These are phyloP conservation scores for Pyrgus malvae DNA, from an alignment of 2,888 invertebrate species.

Conservation along the genomic window DNA sequence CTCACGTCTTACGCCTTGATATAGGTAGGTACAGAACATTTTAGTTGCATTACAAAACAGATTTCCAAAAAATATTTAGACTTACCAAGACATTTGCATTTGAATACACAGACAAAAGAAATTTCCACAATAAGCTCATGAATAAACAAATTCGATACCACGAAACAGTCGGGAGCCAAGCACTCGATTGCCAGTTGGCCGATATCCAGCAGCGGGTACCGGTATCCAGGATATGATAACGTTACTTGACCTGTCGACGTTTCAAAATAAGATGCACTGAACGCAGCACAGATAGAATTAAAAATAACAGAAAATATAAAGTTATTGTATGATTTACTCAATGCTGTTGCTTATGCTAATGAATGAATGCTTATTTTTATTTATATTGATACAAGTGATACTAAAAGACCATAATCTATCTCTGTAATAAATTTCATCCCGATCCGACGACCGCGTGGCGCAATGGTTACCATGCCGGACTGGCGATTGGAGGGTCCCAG, in stretches of 20 bases:
- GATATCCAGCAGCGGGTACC: constrained; percentile 9
- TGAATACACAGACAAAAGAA: background rate
- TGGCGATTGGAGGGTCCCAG: too few species aligned
- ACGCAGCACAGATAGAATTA: too few species aligned
- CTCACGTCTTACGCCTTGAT: too few species aligned
- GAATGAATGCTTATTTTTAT: too few species aligned
- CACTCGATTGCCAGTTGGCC: constrained; percentile 9
- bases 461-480: too few species aligned
- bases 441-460: too few species aligned
- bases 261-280: background rate
- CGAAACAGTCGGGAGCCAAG: background rate
- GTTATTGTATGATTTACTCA: background rate
- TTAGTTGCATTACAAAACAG: too few species aligned
- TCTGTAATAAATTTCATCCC: too few species aligned
- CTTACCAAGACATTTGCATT: background rate
- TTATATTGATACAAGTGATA: too few species aligned
- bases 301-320: background rate
- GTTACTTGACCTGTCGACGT: background rate
- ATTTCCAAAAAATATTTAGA: background rate
- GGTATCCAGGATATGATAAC: constrained; percentile 1
- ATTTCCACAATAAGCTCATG: background rate
- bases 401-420: too few species aligned
- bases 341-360: too few species aligned
- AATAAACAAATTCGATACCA: background rate
- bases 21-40: too few species aligned